Conservation (phyloP, 2,888 invertebrate genomes). For the Drosophila rellima region DNA sequence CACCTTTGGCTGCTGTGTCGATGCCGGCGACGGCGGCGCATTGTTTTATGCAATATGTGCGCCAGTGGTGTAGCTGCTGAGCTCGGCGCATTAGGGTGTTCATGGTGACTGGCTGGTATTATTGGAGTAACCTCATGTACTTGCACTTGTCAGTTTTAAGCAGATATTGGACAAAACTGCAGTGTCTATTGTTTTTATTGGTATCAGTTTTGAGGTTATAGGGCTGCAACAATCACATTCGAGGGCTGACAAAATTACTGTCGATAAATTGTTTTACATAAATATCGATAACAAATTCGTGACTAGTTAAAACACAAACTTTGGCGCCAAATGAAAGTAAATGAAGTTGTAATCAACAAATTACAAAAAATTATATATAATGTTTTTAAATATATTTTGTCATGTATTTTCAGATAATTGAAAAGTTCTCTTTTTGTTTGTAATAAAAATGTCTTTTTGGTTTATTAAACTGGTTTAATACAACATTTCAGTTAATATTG, state of each 20-base stretch:
- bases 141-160: conserved; percentile 14
- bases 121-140: conserved; percentile 37
- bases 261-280: conserved; percentile 24
- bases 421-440: not conserved
- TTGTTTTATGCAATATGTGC: conserved; percentile 64
- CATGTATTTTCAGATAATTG: not conserved
- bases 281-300: conserved; percentile 3
- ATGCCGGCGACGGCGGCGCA: conserved; percentile 35
- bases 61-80: conserved; percentile 53
- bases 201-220: conserved; percentile 58
- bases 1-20: conserved; percentile 27
- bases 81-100: conserved; percentile 65
- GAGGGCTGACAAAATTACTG: conserved; percentile 29
- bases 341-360: not conserved
- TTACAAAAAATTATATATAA: not conserved
- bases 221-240: conserved; percentile 13
- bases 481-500: conserved; percentile 61
- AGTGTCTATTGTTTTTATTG: conserved; percentile 34
- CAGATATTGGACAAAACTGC: conserved; percentile 13
- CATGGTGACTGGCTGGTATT: conserved; percentile 49
- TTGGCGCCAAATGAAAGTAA: conserved; percentile 3
- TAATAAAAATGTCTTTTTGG: conserved; percentile 28
- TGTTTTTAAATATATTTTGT: not conserved
- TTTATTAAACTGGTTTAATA: conserved; percentile 59
- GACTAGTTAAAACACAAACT: not conserved